Conservation (phyloP, 2,888 invertebrate genomes). For the Zelleria hepariella region DNA sequence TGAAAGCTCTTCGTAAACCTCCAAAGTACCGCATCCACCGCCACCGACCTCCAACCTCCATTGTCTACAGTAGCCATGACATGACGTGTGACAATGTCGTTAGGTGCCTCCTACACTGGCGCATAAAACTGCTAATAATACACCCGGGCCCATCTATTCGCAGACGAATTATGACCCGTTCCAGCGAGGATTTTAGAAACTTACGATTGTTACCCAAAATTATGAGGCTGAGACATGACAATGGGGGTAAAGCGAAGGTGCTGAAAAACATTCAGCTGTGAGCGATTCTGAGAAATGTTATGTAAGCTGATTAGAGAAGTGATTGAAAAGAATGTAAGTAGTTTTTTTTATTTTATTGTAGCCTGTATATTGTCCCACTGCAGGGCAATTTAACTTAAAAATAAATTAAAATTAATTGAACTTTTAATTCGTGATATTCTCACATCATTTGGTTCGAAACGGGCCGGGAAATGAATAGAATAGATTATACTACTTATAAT, state of each 20-base stretch:
- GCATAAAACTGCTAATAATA: constrained; percentile 3
- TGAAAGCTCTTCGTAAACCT: too few species aligned
- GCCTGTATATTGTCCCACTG: too few species aligned
- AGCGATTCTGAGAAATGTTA: too few species aligned
- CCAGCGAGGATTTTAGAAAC: not conserved
- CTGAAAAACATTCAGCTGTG: not conserved
- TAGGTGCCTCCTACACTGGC: constrained; percentile 1
- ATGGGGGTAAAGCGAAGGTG: not conserved
- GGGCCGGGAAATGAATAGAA: too few species aligned
- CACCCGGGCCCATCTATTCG: not conserved
- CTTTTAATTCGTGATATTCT: too few species aligned
- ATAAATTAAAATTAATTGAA: too few species aligned
- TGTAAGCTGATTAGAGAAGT: too few species aligned
- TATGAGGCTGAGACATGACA: not conserved
- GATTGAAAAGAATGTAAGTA: too few species aligned
- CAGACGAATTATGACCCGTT: not conserved
- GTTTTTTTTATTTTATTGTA: too few species aligned
- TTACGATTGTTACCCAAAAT: not conserved
- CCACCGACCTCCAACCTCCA: not conserved
- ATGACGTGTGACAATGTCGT: constrained; percentile 7
- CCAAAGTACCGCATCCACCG: not conserved
- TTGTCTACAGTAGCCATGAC: constrained; percentile 3
- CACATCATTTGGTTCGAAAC: too few species aligned
- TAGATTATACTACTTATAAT: too few species aligned
- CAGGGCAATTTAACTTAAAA: too few species aligned